Conservation (phyloP, 2,113 vertebrate species). For the Daubentonia madagascariensis region DNA sequence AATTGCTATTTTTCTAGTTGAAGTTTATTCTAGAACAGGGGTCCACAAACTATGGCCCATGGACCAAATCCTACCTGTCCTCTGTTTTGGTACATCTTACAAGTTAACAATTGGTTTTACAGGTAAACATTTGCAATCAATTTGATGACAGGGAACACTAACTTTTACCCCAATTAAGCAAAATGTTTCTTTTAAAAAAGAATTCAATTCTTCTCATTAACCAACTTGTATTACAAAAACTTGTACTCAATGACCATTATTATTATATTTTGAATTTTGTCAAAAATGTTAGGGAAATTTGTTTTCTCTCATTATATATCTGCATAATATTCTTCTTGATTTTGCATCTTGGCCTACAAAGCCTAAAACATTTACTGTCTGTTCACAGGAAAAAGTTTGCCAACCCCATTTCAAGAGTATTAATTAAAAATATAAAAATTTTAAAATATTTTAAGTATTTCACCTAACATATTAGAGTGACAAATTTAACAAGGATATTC, state of each 20-base stretch:
- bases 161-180: constrained; percentile 13
- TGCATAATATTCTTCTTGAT: background rate
- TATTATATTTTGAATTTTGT: constrained; percentile 10
- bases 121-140: background rate
- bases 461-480: background rate
- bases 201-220: constrained; percentile 24
- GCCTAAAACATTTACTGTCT: background rate
- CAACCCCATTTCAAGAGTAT: background rate
- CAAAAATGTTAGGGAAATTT: background rate
- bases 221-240: background rate
- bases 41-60: background rate
- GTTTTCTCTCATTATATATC: background rate
- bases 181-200: background rate
- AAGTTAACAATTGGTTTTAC: background rate
- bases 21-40: background rate
- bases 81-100: background rate
- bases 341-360: background rate
- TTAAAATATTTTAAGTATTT: background rate
- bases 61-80: background rate
- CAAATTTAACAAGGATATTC: background rate
- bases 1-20: background rate
- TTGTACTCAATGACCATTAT: background rate
- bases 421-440: background rate
- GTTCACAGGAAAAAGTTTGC: background rate
- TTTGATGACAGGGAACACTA: background rate